phyloP scores from a whole-genome alignment of 2,797 vertebrate species.

The Oreochromis grahami region DNA sequence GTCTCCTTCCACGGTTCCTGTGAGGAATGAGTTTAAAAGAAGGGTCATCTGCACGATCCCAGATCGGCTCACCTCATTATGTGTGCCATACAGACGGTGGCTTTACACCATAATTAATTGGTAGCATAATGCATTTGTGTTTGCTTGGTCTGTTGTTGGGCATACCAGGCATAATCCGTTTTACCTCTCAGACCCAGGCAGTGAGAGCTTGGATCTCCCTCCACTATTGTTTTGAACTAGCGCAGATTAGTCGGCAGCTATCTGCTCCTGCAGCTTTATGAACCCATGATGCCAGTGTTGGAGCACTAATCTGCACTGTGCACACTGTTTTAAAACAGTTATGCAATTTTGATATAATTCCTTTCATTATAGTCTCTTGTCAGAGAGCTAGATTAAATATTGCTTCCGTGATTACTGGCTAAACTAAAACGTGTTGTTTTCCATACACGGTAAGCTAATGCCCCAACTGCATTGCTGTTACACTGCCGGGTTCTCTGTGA shows the following conservation, averaged over 20 bases:
- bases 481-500: not conserved
- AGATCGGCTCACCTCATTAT: not conserved
- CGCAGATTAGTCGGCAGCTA: not conserved
- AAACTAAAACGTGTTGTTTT: not conserved
- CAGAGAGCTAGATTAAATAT: not conserved
- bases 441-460: not conserved
- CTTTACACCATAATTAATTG: not conserved
- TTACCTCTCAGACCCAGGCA: not conserved
- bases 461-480: not conserved
- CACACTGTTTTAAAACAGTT: not conserved
- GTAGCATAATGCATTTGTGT: not conserved
- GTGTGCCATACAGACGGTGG: not conserved
- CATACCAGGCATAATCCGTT: slow-evolving; percentile 17
- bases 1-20: not conserved
- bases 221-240: slow-evolving; percentile 24
- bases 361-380: not conserved
- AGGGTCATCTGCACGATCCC: not conserved
- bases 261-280: not conserved
- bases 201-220: slow-evolving; percentile 16
- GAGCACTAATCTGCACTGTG: not conserved
- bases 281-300: not conserved
- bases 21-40: not conserved
- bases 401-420: not conserved
- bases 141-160: slow-evolving; percentile 4
- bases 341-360: not conserved